A percentile compares a stretch with the other conserved stretches of the same genome.
Conservation (phyloP, 2,888 invertebrate species). For the Actias luna region DNA sequence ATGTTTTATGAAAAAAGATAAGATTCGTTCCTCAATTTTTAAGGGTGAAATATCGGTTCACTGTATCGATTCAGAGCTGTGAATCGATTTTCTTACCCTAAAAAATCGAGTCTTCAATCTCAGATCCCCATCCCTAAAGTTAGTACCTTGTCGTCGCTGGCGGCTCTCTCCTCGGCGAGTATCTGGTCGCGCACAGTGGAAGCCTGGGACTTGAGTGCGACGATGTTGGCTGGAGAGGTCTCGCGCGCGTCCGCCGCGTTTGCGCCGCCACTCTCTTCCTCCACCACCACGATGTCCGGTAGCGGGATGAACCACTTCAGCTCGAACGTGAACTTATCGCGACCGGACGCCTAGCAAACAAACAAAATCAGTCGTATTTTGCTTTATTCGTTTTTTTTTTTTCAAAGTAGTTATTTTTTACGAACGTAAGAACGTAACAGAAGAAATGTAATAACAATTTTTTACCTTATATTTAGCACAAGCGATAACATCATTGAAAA, state of each 20-base stretch:
- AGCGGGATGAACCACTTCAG: conserved; percentile 96
- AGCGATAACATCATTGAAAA: conserved; percentile 97
- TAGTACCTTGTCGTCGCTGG: conserved; percentile 84
- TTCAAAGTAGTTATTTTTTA: too few relatives aligned
- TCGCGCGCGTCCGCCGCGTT: conserved; percentile 68
- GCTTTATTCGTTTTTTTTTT: neutral
- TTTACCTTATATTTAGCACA: conserved; percentile 95
- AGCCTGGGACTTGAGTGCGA: conserved; percentile 91
- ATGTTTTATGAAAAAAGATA: too few relatives aligned
- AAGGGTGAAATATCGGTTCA: too few relatives aligned
- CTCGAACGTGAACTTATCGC: conserved; percentile 95
- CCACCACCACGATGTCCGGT: conserved; percentile 88
- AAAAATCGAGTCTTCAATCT: too few relatives aligned
- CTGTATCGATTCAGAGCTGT: too few relatives aligned
- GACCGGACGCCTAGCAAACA: conserved; percentile 84
- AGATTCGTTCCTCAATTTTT: too few relatives aligned
- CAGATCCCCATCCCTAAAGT: too few relatives aligned
- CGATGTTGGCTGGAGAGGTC: conserved; percentile 90
- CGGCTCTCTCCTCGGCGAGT: conserved; percentile 87
- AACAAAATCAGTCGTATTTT: neutral
- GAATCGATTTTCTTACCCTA: too few relatives aligned
- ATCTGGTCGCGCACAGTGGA: conserved; percentile 93
- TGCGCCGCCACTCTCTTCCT: conserved; percentile 82
- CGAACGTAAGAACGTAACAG: neutral
- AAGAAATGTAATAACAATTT: neutral